These are phyloP conservation scores for Morpho achilles DNA, from an alignment of 2,888 invertebrate genomes.

Conservation along the genomic window DNA sequence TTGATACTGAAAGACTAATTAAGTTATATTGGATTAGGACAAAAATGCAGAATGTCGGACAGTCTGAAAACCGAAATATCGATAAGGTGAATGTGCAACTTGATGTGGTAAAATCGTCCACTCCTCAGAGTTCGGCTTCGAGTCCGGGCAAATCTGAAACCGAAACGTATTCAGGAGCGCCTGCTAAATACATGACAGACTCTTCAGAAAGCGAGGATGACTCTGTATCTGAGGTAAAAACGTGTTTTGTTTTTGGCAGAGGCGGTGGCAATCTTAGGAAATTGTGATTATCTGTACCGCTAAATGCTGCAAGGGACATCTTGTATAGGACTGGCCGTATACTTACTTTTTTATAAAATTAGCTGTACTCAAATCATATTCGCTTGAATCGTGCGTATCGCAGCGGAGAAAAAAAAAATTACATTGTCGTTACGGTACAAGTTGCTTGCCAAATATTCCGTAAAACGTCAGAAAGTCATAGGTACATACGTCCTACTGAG, in stretches of 20 bases:
- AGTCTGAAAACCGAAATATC: conserved; percentile 91
- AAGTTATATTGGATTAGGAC: conserved; percentile 81
- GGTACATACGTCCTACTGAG: conserved; percentile 75
- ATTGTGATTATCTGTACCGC: conserved; percentile 79
- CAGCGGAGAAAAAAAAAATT: conserved; percentile 49
- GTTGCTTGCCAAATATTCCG: conserved; percentile 78
- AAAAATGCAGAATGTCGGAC: conserved; percentile 96
- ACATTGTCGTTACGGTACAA: conserved; percentile 64
- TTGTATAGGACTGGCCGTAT: conserved; percentile 74
- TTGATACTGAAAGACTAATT: conserved; percentile 77
- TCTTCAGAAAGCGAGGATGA: conserved; percentile 97
- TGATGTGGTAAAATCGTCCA: conserved; percentile 86
- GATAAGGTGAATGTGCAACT: conserved; percentile 87
- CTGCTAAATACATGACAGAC: conserved; percentile 94
- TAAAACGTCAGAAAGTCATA: conserved; percentile 79
- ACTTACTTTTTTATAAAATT: conserved; percentile 53
- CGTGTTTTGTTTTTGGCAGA: conserved; percentile 77
- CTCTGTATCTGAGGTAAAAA: conserved; percentile 95
- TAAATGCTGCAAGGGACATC: conserved; percentile 84
- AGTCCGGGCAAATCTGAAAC: conserved; percentile 92
- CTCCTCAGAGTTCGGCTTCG: conserved; percentile 91
- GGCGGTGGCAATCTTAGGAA: conserved; percentile 75
- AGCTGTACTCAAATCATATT: conserved; percentile 43
- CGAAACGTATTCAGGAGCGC: conserved; percentile 91
- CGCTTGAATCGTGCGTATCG: conserved; percentile 50